Evolutionary conservation across 1,140 invertebrate species (phyloP), one percentile per base, ranked within the genome.

Genomic region (Cyclina sinensis): DNA sequence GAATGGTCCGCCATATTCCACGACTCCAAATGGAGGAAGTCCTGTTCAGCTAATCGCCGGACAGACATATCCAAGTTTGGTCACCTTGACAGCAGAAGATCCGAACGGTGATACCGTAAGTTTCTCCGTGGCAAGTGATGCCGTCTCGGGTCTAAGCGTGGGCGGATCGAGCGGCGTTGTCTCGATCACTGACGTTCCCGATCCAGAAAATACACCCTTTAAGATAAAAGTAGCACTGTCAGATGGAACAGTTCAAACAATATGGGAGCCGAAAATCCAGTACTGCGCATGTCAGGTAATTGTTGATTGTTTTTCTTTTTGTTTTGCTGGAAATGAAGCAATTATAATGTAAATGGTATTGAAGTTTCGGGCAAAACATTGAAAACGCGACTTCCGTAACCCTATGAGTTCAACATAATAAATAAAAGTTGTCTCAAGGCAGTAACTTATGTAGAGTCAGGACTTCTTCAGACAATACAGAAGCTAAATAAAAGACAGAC

Each of bases 231-330:
- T 89, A 30, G 14, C 57, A n/a, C 78, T 59, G 0, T 90, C 90
- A 16, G 91, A 92, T 74, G 90, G 90, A 5, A 86, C 21, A n/a
- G 86, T 88, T 7, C 39, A 57, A 1, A 87, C 90, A 12, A 4
- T 90, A n/a, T 90, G 87, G 85, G 80, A 81, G 68, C 86, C 90
- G 24, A 89, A 59, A 35, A 90, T 90, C 16, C 70, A 92, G 79
- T 86, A 89, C 14, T 92, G 91, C 65, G 90, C 90, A 54, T 92
- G 91, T 79, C 81, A 89, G 90, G 91, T 92, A 85, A 51, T n/a
- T n/a, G n/a, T n/a, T n/a, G n/a, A n/a, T n/a, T n/a, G n/a, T n/a
- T n/a, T n/a, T n/a, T n/a, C n/a, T n/a, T n/a, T n/a, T n/a, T n/a
- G n/a, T n/a, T n/a, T n/a, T n/a, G n/a, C n/a, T n/a, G n/a, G n/a